phyloP scores from a whole-genome alignment of 2,888 invertebrate genomes.

The Pyralis farinalis region DNA sequence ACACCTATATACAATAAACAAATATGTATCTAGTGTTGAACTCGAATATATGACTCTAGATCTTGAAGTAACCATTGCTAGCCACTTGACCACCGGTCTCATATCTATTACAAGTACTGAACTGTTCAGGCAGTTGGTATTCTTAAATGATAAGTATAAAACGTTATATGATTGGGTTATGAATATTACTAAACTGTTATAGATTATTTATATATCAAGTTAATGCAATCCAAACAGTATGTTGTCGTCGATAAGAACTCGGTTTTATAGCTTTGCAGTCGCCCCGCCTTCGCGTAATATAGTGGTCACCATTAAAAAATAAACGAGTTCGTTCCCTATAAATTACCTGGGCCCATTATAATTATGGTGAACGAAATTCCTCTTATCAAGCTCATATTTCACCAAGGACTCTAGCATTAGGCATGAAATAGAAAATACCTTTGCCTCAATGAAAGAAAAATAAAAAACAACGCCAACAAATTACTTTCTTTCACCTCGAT shows the following conservation, averaged over 20 bases:
- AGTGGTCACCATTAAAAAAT: slow-evolving; percentile 72
- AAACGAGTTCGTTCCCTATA: slow-evolving; percentile 66
- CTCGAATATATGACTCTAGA: too few species aligned
- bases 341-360: slow-evolving; percentile 66
- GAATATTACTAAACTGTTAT: neutral
- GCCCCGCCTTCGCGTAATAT: slow-evolving; percentile 64
- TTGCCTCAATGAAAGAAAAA: slow-evolving; percentile 33
- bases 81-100: too few species aligned
- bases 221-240: slow-evolving; percentile 12
- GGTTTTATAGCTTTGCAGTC: slow-evolving; percentile 40
- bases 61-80: too few species aligned
- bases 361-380: slow-evolving; percentile 70
- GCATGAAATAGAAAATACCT: slow-evolving; percentile 45
- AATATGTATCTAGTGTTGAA: too few species aligned
- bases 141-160: too few species aligned
- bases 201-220: slow-evolving; percentile 7
- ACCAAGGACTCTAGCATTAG: slow-evolving; percentile 63
- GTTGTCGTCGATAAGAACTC: slow-evolving; percentile 33
- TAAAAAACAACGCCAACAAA: slow-evolving; percentile 39
- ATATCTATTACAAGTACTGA: too few species aligned
- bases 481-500: slow-evolving; percentile 64
- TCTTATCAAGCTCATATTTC: slow-evolving; percentile 73
- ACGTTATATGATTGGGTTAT: too few species aligned
- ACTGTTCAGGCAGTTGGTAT: too few species aligned
- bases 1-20: too few species aligned